Percentiles rank a stretch among this genome's conserved stretches.
These are phyloP conservation scores for Macrotrachela quadricornifera DNA, from an alignment of 1,140 invertebrate species.

Conservation along the genomic window DNA sequence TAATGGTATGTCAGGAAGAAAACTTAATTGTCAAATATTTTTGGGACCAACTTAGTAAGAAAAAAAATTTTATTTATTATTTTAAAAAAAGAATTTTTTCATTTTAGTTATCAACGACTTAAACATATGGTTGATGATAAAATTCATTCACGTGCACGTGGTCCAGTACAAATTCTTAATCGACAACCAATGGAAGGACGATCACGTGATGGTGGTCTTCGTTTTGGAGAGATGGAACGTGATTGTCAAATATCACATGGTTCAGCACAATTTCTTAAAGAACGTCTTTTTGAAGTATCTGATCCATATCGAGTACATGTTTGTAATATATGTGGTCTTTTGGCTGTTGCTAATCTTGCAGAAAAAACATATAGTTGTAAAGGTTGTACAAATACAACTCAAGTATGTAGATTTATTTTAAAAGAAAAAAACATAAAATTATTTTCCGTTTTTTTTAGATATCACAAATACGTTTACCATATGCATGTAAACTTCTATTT, in stretches of 20 bases:
- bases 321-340: slow-evolving; percentile 87
- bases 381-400: slow-evolving; percentile 88
- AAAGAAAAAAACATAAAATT: background rate
- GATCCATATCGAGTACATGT: slow-evolving; percentile 92
- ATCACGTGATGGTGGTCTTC: slow-evolving; percentile 77
- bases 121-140: slow-evolving; percentile 99
- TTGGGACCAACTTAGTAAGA: slow-evolving; percentile 53
- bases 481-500: slow-evolving; percentile 87
- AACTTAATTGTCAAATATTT: slow-evolving; percentile 89
- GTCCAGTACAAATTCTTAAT: slow-evolving; percentile 88
- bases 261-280: slow-evolving; percentile 82
- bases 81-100: slow-evolving; percentile 32
- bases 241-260: slow-evolving; percentile 99
- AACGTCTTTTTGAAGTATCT: slow-evolving; percentile 87
- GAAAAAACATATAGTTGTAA: slow-evolving; percentile 97
- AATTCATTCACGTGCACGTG: slow-evolving; percentile 84
- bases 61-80: no score
- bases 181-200: slow-evolving; percentile 96
- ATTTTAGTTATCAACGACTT: slow-evolving; percentile 51
- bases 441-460: slow-evolving; percentile 37
- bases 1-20: slow-evolving; percentile 85
- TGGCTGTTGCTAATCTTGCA: slow-evolving; percentile 81
- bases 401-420: slow-evolving; percentile 33
- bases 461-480: slow-evolving; percentile 81
- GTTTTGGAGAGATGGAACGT: slow-evolving; percentile 98